Percentiles rank a stretch among this genome's conserved stretches.
Conservation (phyloP, 2,797 vertebrate species). For the Xerus rutilus region DNA sequence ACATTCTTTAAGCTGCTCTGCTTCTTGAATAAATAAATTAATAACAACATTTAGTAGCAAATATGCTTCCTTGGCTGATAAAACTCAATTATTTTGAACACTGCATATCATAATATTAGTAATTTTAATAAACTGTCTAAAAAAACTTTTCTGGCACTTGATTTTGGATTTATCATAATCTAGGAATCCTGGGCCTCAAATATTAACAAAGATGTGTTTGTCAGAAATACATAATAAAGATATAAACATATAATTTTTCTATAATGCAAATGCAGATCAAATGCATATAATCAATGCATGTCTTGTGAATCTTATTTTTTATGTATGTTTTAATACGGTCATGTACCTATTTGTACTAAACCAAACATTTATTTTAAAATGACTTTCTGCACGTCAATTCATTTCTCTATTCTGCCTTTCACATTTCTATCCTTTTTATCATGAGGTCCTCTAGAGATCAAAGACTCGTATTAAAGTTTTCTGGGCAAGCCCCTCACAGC, state of each 20-base stretch:
- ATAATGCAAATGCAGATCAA: neutral
- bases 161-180: slow-evolving; percentile 33
- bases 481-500: neutral
- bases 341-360: neutral
- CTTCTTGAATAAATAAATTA: slow-evolving; percentile 25
- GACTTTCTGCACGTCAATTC: neutral
- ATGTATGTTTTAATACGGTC: neutral
- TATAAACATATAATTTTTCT: neutral
- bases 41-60: slow-evolving; percentile 12
- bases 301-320: neutral
- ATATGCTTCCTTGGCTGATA: neutral
- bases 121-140: slow-evolving; percentile 40
- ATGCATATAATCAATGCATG: neutral
- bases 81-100: slow-evolving; percentile 12
- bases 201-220: neutral
- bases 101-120: neutral
- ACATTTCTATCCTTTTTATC: neutral
- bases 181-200: neutral
- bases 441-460: neutral
- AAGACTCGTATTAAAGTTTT: neutral
- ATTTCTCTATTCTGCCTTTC: neutral
- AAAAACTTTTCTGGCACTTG: slow-evolving; percentile 55
- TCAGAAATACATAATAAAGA: neutral
- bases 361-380: neutral
- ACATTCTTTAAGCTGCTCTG: neutral